Conservation (phyloP, 1,140 invertebrate species). For the Diabrotica undecimpunctata region DNA sequence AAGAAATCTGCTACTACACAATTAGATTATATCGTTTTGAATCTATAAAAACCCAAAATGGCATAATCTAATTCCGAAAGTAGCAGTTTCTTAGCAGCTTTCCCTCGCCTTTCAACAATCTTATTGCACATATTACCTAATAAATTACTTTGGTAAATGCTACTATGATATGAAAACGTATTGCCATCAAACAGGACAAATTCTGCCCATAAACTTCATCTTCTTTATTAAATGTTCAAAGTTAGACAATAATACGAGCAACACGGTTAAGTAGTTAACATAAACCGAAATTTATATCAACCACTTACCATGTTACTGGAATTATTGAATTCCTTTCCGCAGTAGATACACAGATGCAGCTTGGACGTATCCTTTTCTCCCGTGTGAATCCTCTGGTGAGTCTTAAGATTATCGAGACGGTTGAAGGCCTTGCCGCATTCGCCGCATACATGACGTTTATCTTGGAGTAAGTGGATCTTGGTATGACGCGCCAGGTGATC, state of each 20-base stretch:
- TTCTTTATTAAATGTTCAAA: background rate
- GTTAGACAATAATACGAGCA: slow-evolving; percentile 20
- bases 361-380: slow-evolving; percentile 47
- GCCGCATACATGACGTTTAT: slow-evolving; percentile 49
- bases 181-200: background rate
- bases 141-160: no score
- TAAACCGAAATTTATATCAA: slow-evolving; percentile 20
- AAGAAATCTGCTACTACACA: no score
- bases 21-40: no score
- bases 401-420: slow-evolving; percentile 46
- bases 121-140: no score
- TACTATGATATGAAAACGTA: background rate
- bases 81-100: no score
- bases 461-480: slow-evolving; percentile 44
- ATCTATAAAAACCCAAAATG: no score
- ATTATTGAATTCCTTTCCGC: slow-evolving; percentile 50
- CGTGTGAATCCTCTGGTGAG: slow-evolving; percentile 48
- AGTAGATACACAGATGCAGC: slow-evolving; percentile 49
- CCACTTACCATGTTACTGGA: slow-evolving; percentile 45
- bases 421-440: slow-evolving; percentile 52
- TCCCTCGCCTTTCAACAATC: no score
- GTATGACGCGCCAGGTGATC: slow-evolving; percentile 44
- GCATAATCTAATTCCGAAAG: no score
- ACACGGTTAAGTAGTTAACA: slow-evolving; percentile 19
- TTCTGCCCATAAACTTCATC: background rate